phyloP scores from a whole-genome alignment of 2,113 vertebrate genomes.

The Crocuta crocuta region DNA sequence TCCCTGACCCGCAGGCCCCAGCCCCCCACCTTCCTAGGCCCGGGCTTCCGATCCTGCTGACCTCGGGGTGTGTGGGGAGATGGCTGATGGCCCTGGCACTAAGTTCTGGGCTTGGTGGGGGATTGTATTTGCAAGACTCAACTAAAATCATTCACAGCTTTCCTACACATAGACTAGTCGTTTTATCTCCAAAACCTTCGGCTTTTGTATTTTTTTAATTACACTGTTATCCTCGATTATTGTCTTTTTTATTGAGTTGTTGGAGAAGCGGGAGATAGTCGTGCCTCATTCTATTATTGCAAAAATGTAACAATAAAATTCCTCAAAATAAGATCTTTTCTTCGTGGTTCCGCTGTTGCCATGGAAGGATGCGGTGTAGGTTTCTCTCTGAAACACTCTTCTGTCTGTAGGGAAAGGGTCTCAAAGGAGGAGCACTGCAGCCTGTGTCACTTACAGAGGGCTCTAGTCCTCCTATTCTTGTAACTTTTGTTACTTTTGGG shows the following conservation, averaged over 20 bases:
- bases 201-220: conserved; percentile 66
- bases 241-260: conserved; percentile 66
- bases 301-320: conserved; percentile 79
- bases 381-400: not conserved
- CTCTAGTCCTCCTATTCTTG: not conserved
- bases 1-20: not conserved
- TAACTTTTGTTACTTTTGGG: not conserved
- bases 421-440: not conserved
- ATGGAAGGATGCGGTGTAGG: not conserved
- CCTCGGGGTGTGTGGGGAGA: rapidly evolving
- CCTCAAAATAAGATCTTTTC: conserved; percentile 18
- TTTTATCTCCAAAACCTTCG: conserved; percentile 31
- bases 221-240: conserved; percentile 58
- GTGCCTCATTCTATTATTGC: conserved; percentile 64
- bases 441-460: not conserved
- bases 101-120: not conserved
- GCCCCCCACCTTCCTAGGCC: not conserved
- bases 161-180: conserved; percentile 37
- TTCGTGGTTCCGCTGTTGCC: not conserved
- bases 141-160: not conserved
- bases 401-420: not conserved
- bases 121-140: not conserved
- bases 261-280: conserved; percentile 47
- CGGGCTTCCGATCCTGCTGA: not conserved
- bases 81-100: not conserved